These are phyloP conservation scores for Eptesicus fuscus DNA, from an alignment of 2,113 vertebrate genomes.

Conservation along the genomic window DNA sequence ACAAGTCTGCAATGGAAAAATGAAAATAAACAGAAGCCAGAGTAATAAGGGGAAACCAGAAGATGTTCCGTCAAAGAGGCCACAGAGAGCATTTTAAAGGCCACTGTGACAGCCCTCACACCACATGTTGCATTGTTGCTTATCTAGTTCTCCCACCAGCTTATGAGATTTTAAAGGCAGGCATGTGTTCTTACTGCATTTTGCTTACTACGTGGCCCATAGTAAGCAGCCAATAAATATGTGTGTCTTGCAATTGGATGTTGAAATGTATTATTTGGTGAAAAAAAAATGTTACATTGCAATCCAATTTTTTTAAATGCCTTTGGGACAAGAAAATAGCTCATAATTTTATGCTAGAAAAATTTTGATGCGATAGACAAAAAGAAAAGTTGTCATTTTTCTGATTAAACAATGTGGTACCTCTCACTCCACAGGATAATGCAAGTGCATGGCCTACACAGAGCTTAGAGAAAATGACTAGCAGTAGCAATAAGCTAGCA, in stretches of 20 bases:
- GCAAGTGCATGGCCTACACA: neutral
- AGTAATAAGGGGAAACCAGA: neutral
- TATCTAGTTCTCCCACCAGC: neutral
- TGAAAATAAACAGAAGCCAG: neutral
- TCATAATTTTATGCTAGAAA: neutral
- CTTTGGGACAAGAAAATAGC: neutral
- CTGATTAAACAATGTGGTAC: neutral
- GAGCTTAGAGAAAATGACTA: neutral
- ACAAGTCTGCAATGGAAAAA: neutral
- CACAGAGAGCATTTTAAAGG: neutral
- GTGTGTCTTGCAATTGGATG: neutral
- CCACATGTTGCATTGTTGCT: rapidly evolving
- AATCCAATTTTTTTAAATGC: neutral
- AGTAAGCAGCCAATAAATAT: neutral
- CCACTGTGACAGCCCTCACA: neutral
- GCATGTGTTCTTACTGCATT: neutral
- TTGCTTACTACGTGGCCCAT: neutral
- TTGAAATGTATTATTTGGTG: neutral
- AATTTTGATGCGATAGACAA: neutral
- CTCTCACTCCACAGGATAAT: neutral
- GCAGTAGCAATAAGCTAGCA: too few relatives aligned
- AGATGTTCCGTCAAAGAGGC: neutral
- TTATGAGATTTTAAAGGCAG: neutral
- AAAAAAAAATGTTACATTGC: neutral
- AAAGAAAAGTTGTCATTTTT: neutral